A percentile compares a stretch with the other conserved stretches of the same genome.
These are phyloP conservation scores for Catharus fuscescens DNA, from an alignment of 2,113 vertebrate species.

Conservation along the genomic window DNA sequence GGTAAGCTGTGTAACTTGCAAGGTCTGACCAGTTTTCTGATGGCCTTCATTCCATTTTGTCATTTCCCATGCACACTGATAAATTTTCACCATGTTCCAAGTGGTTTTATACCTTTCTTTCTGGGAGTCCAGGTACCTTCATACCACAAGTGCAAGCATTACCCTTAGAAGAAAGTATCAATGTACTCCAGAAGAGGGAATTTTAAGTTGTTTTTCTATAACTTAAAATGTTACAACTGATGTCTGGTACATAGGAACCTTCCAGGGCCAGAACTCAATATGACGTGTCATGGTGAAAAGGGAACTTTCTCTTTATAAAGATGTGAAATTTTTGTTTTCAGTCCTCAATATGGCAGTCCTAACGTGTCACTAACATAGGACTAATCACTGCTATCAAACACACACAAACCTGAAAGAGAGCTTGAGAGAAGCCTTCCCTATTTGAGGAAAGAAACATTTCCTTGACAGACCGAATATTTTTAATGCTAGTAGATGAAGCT, in stretches of 20 bases:
- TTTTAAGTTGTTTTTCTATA: neutral
- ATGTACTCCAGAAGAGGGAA: neutral
- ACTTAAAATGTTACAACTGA: neutral
- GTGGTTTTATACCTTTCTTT: neutral
- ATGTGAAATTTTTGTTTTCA: neutral
- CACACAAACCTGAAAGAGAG: neutral
- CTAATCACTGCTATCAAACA: neutral
- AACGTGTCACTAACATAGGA: neutral
- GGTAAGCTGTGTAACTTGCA: neutral
- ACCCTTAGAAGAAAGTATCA: neutral
- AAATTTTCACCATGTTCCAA: neutral
- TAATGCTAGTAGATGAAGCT: constrained; percentile 1
- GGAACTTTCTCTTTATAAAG: neutral
- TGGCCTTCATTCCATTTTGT: neutral
- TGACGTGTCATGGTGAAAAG: neutral
- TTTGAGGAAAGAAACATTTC: neutral
- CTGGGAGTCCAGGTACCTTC: neutral
- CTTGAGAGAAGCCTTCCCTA: neutral
- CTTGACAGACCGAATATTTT: neutral
- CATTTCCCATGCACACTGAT: neutral
- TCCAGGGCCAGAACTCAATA: neutral
- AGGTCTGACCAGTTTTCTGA: neutral
- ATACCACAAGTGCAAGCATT: neutral
- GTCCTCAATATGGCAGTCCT: neutral
- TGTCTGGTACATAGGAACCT: neutral